These are phyloP conservation scores for Morinoia aosen DNA, from an alignment of 2,888 invertebrate genomes.

Conservation along the genomic window DNA sequence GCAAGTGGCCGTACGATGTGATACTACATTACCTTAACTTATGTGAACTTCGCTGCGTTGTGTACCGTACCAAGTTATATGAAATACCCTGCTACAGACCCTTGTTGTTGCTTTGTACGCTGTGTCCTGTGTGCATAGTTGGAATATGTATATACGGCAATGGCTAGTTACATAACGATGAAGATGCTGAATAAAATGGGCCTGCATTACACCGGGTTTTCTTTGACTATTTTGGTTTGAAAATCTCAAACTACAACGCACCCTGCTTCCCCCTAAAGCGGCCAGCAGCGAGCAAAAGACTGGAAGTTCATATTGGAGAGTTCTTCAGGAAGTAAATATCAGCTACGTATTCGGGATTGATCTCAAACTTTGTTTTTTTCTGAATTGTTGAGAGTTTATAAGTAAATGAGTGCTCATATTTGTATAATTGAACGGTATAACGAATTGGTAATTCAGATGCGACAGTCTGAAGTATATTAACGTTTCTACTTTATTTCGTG, in stretches of 20 bases:
- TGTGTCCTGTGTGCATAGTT: conserved; percentile 14
- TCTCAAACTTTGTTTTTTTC: too few relatives aligned
- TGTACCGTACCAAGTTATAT: not conserved
- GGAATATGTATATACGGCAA: not conserved
- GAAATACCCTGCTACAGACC: not conserved
- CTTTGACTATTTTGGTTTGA: not conserved
- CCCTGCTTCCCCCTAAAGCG: too few relatives aligned
- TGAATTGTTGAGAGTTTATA: too few relatives aligned
- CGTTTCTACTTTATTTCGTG: not conserved
- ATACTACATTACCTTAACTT: not conserved
- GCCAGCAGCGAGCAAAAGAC: too few relatives aligned
- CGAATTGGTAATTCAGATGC: not conserved
- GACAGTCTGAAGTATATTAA: not conserved
- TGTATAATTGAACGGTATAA: not conserved
- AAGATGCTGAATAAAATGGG: not conserved
- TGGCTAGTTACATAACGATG: not conserved
- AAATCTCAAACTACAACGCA: not conserved
- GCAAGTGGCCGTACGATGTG: not conserved
- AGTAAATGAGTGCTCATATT: not conserved
- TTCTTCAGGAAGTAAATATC: too few relatives aligned
- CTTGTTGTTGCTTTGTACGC: conserved; percentile 40
- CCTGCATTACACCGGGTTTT: not conserved
- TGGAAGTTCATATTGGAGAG: too few relatives aligned
- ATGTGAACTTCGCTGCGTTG: not conserved
- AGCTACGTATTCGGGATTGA: too few relatives aligned